Evolutionary conservation across 2,113 vertebrate genomes (phyloP).

Genomic region (Butorides virescens): DNA sequence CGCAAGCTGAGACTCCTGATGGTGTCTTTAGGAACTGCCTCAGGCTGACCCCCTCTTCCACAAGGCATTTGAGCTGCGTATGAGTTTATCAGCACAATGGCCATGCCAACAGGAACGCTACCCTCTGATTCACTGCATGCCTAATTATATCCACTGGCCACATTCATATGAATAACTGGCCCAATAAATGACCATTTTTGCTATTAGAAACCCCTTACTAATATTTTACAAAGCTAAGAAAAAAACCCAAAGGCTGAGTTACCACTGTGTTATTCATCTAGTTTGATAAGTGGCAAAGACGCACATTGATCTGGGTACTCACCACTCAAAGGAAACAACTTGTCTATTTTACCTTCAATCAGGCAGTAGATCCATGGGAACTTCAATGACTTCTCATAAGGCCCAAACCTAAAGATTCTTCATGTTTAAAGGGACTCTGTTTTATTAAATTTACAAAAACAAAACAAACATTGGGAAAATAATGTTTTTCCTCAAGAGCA

Average conservation of each 20-base stretch:
- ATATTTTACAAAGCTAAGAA: background rate
- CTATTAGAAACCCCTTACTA: background rate
- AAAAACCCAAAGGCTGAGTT: background rate
- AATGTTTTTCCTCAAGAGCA: background rate
- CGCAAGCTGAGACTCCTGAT: background rate
- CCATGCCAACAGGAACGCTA: background rate
- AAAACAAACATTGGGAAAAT: background rate
- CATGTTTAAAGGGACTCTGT: accelerated
- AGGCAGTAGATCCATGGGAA: background rate
- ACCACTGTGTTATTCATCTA: background rate
- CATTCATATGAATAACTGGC: background rate
- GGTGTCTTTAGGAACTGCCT: background rate
- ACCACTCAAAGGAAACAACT: background rate
- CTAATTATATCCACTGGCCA: background rate
- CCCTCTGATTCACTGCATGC: background rate
- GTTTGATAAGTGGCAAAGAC: background rate
- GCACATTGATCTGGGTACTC: background rate
- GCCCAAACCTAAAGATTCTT: background rate
- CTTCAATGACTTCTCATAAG: background rate
- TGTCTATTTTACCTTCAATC: background rate
- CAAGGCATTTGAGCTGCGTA: background rate
- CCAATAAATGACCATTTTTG: background rate
- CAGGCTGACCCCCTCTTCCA: background rate
- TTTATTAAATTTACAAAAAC: background rate
- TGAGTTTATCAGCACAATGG: background rate